Base-by-base conservation (phyloP, 1,140 invertebrate genomes). In the Himalopsyche phryganea region DNA sequence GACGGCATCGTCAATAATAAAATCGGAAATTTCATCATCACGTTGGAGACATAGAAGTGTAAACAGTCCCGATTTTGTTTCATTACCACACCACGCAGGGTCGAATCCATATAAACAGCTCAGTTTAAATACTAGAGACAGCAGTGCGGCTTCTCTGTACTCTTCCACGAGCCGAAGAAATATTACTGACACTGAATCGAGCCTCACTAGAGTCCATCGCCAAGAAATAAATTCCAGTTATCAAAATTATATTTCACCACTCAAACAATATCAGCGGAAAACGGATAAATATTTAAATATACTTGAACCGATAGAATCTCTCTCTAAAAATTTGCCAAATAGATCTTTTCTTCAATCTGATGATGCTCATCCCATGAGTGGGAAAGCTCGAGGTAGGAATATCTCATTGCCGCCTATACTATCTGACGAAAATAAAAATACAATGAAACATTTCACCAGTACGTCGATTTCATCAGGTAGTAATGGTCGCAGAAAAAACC, bases 1-100 rank as follows among this genome's bases (percentile, higher is more conserved):
- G 9, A 28, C 67, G n/a, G 71, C 69, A 45, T 69, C 69, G 11
- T 71, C 69, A 10, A 71, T 78, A 41, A 48, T 78, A 0, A 72
- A 73, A 65, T 78, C 76, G 10, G 76, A 78, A 61, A 59, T 77
- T 17, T 73, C 73, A n/a, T 78, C 76, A 1, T 78, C 75, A 0
- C 65, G 68, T 28, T 78, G 76, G 76, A 72, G 74, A 71, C 51
- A 56, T 6, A 68, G 69, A 41, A 71, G 65, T 36, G 57, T 65
- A 1, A 18, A 38, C 9, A 64, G 58, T 60, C 62, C 62, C 1
- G 58, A 64, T 42, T 63, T 56, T 28, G 38, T 51, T 32, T 59
- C 56, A 13, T 36, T 63, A 36, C 57, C 61, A 1, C 41, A 56
- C 41, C 40, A 50, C 32, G 35, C 4, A n/a, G 23, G 32, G n/a